phyloP scores from a whole-genome alignment of 2,888 invertebrate genomes.

The Lasioglossum figueresi region DNA sequence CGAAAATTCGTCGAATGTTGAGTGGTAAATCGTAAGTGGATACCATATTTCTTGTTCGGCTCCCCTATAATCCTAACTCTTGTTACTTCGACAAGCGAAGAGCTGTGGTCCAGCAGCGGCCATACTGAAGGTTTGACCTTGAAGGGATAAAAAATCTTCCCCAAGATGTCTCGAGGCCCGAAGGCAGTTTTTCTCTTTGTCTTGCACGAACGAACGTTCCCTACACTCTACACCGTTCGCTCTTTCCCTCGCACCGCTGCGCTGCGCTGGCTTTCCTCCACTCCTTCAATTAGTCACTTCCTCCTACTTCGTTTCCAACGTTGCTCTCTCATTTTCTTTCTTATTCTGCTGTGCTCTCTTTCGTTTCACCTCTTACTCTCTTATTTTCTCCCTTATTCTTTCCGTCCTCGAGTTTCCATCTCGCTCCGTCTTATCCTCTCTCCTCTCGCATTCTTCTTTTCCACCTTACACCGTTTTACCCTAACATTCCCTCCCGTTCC shows the following conservation, averaged over 20 bases:
- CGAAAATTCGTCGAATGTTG: background rate
- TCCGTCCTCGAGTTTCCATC: slow-evolving; percentile 18
- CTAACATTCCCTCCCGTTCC: slow-evolving; percentile 22
- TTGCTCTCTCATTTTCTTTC: slow-evolving; percentile 45
- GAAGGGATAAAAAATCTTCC: slow-evolving; percentile 79
- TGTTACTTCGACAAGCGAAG: slow-evolving; percentile 51
- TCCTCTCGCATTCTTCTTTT: slow-evolving; percentile 18
- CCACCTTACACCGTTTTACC: slow-evolving; percentile 17
- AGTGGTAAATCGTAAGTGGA: slow-evolving; percentile 62
- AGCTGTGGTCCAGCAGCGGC: slow-evolving; percentile 79
- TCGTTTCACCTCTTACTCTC: slow-evolving; percentile 37
- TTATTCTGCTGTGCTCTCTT: slow-evolving; percentile 22
- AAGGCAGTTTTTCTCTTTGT: slow-evolving; percentile 63
- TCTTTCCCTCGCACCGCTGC: slow-evolving; percentile 46
- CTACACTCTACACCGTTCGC: background rate
- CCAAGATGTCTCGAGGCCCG: slow-evolving; percentile 72
- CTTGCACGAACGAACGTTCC: slow-evolving; percentile 39
- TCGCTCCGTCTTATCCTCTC: slow-evolving; percentile 9
- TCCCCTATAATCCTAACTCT: slow-evolving; percentile 57
- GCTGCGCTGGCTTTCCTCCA: slow-evolving; percentile 41
- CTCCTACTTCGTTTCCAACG: slow-evolving; percentile 61
- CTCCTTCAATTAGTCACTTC: slow-evolving; percentile 67
- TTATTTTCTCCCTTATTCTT: slow-evolving; percentile 33
- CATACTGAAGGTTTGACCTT: slow-evolving; percentile 81
- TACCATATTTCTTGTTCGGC: slow-evolving; percentile 76